Percentiles rank a stretch among this genome's conserved stretches.
These are phyloP conservation scores for Sylvia atricapilla DNA, from an alignment of 2,113 vertebrate species.

Conservation along the genomic window DNA sequence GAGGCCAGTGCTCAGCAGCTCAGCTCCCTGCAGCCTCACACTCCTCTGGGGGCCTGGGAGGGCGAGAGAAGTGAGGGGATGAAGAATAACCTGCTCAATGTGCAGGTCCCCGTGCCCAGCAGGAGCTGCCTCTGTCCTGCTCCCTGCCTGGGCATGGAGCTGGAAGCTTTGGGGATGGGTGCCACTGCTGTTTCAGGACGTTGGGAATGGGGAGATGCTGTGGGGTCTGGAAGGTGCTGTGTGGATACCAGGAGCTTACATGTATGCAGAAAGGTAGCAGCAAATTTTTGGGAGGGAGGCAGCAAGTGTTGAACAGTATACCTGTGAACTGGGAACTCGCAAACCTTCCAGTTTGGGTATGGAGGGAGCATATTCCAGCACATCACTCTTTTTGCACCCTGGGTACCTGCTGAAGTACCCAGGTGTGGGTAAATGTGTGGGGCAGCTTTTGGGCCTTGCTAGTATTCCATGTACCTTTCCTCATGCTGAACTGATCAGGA, in stretches of 20 bases:
- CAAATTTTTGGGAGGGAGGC: background rate
- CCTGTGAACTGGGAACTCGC: background rate
- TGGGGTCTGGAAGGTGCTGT: background rate
- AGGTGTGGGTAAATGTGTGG: too few relatives aligned
- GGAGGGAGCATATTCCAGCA: fast-evolving
- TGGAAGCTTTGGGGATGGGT: background rate
- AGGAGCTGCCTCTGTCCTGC: fast-evolving
- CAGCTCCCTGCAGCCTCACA: background rate
- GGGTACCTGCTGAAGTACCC: background rate
- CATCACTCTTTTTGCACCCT: background rate
- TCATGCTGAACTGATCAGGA: background rate
- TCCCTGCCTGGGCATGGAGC: background rate
- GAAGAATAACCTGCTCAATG: background rate
- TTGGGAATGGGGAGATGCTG: fast-evolving
- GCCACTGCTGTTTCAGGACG: background rate
- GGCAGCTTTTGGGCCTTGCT: background rate
- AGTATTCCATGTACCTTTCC: fast-evolving
- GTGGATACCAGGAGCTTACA: background rate
- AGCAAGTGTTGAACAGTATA: background rate
- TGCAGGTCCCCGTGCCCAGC: fast-evolving
- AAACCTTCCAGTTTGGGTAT: background rate
- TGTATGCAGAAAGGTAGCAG: background rate
- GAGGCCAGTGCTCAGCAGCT: background rate
- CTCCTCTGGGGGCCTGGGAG: background rate
- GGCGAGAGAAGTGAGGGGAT: fast-evolving